Evolutionary conservation across 2,888 invertebrate species (phyloP).

Genomic region (Chrysodeixis includens): DNA sequence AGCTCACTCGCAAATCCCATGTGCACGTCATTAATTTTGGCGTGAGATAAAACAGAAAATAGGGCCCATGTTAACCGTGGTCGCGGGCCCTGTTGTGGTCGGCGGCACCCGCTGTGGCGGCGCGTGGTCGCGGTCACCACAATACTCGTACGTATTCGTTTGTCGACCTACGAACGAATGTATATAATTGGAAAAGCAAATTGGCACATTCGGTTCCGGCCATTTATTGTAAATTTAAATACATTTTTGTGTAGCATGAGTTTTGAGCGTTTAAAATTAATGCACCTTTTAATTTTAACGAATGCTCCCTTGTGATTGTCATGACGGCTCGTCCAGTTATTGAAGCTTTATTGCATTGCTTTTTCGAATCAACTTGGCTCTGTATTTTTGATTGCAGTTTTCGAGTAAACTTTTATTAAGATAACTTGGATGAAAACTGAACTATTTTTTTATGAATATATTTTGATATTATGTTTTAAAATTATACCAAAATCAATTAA

Average conservation of each 20-base stretch:
- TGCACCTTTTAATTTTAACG: conserved; percentile 36
- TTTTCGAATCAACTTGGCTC: not conserved
- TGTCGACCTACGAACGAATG: conserved; percentile 21
- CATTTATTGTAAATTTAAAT: conserved; percentile 45
- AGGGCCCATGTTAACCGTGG: conserved; percentile 23
- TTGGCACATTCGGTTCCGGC: conserved; percentile 36
- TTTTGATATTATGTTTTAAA: no score
- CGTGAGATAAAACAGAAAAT: conserved; percentile 38
- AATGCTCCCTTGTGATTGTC: conserved; percentile 19
- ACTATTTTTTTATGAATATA: no score
- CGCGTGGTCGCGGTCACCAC: conserved; percentile 28
- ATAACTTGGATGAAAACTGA: no score
- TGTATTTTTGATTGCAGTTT: not conserved
- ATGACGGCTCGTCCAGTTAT: conserved; percentile 10
- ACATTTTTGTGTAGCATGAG: conserved; percentile 37
- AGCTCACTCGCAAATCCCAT: conserved; percentile 2
- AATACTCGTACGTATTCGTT: conserved; percentile 42
- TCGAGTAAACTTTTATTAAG: no score
- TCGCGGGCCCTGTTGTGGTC: conserved; percentile 32
- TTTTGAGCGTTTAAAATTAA: conserved; percentile 34
- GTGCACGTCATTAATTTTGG: conserved; percentile 19
- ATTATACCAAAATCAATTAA: no score
- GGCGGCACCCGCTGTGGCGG: conserved; percentile 27
- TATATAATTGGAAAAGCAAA: conserved; percentile 35
- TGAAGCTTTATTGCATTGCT: conserved; percentile 8